Evolutionary conservation across 53 echinoderm and acorn worm genomes (phyloP).

Genomic region (Antedon mediterranea): DNA sequence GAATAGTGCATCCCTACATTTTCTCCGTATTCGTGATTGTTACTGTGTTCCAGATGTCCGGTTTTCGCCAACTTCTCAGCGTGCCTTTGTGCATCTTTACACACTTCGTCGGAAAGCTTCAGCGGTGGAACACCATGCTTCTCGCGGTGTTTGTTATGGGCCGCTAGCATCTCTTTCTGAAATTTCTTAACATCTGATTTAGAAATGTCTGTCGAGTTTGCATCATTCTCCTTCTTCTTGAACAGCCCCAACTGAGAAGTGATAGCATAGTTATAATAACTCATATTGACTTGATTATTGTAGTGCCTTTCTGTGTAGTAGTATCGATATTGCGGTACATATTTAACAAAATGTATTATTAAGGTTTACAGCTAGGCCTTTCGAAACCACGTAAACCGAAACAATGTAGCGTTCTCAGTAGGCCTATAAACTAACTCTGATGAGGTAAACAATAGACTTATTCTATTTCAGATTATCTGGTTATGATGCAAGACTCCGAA

Average conservation of each 20-base stretch:
- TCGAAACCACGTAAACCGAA: too few relatives aligned
- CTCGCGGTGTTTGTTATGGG: conserved; percentile 53
- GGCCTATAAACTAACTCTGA: too few relatives aligned
- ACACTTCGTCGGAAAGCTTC: conserved; percentile 36
- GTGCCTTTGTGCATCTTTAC: conserved; percentile 66
- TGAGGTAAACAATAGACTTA: too few relatives aligned
- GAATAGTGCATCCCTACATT: conserved; percentile 87
- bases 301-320: too few relatives aligned
- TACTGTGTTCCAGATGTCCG: conserved; percentile 71
- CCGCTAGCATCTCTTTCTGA: conserved; percentile 41
- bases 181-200: conserved; percentile 42
- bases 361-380: too few relatives aligned
- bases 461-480: too few relatives aligned
- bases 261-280: background rate
- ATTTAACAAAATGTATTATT: too few relatives aligned
- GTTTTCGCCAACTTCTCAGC: conserved; percentile 70
- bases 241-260: conserved; percentile 11
- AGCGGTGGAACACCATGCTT: conserved; percentile 46
- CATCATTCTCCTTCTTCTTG: conserved; percentile 20
- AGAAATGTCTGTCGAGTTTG: conserved; percentile 18
- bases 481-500: too few relatives aligned
- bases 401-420: too few relatives aligned
- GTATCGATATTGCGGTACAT: too few relatives aligned
- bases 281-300: too few relatives aligned
- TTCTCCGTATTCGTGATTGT: conserved; percentile 42